These are phyloP conservation scores for Marronus borbonicus DNA, from an alignment of 2,888 invertebrate species.

Conservation along the genomic window DNA sequence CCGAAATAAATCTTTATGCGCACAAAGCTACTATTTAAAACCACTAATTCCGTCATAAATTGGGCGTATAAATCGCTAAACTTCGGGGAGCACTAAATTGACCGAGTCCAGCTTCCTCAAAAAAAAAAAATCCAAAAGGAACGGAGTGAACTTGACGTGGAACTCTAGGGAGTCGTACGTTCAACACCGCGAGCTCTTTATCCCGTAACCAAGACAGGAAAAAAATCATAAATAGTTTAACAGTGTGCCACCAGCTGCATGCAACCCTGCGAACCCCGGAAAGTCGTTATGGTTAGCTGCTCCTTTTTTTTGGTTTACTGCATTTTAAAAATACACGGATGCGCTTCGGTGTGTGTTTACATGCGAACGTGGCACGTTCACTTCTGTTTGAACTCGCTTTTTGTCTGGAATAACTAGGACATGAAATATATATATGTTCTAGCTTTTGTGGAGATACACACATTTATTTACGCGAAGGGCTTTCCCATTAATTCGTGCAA, in stretches of 20 bases:
- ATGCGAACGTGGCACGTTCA: conserved; percentile 11
- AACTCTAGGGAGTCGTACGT: conserved; percentile 37
- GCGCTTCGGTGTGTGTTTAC: conserved; percentile 24
- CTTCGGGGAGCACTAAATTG: conserved; percentile 48
- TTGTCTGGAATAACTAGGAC: conserved; percentile 16
- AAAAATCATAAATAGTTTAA: conserved; percentile 45
- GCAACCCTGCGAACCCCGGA: conserved; percentile 12
- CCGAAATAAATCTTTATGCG: conserved; percentile 20
- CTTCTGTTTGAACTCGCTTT: conserved; percentile 28
- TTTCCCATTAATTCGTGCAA: too few relatives aligned
- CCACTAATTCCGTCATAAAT: conserved; percentile 45
- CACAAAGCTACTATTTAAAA: conserved; percentile 25
- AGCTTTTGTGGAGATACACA: neutral
- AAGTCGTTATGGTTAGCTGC: conserved; percentile 41
- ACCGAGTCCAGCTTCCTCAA: conserved; percentile 19
- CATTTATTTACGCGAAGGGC: neutral
- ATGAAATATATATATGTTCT: conserved; percentile 18
- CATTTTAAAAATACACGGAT: conserved; percentile 42
- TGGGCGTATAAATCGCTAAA: conserved; percentile 42
- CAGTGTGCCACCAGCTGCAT: conserved; percentile 35
- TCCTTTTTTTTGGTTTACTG: conserved; percentile 19
- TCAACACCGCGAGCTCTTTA: conserved; percentile 36
- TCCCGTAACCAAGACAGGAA: conserved; percentile 40
- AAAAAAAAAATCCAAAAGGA: conserved; percentile 1
- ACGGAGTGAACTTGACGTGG: conserved; percentile 30